A percentile compares a stretch with the other conserved stretches of the same genome.
These are phyloP conservation scores for Labeo catla DNA, from an alignment of 2,113 vertebrate genomes.

Conservation along the genomic window DNA sequence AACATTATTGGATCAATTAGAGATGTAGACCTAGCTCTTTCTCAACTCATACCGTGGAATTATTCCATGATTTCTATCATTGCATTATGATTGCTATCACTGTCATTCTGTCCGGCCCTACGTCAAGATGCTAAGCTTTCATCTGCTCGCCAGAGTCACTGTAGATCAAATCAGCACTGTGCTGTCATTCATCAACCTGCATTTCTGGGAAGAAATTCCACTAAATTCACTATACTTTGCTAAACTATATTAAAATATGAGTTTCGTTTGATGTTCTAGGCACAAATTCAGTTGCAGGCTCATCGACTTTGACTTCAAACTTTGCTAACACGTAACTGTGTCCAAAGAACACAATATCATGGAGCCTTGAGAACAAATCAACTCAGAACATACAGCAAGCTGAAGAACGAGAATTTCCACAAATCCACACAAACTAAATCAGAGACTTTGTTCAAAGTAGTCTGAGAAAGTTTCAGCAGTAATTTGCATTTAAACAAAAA, in stretches of 20 bases:
- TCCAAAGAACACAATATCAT: neutral
- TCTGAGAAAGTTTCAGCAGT: neutral
- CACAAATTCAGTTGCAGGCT: neutral
- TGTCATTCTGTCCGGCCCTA: neutral
- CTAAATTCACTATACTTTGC: neutral
- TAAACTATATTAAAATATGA: neutral
- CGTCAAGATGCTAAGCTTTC: neutral
- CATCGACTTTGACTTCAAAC: neutral
- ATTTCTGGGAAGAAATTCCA: neutral
- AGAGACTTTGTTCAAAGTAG: neutral
- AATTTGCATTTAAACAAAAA: neutral
- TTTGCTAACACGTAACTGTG: neutral
- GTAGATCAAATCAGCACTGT: constrained; percentile 1
- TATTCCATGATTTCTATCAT: neutral
- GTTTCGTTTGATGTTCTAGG: neutral
- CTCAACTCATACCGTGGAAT: neutral
- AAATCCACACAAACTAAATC: neutral
- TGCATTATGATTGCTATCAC: neutral
- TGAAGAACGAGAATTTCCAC: neutral
- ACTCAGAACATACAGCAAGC: neutral
- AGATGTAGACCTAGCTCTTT: neutral
- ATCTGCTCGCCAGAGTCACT: neutral
- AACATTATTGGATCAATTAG: neutral
- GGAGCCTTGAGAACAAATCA: neutral
- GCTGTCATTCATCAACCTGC: neutral